phyloP scores from a whole-genome alignment of 2,797 vertebrate genomes.

The Acipenser oxyrinchus region DNA sequence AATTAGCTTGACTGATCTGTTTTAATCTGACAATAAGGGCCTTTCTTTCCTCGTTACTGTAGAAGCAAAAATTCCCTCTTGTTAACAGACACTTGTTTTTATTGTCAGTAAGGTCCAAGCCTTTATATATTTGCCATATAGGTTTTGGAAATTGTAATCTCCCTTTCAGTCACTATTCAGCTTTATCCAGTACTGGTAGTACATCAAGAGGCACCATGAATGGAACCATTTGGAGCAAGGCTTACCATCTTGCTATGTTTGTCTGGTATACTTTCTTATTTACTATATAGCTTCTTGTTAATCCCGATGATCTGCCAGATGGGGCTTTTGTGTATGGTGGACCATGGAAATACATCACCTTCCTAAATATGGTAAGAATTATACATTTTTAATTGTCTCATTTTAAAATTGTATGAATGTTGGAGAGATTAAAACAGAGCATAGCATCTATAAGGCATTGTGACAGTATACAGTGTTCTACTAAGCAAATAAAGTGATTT shows the following conservation, averaged over 20 bases:
- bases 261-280: slow-evolving; percentile 67
- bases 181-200: no score
- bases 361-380: slow-evolving; percentile 80
- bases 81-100: slow-evolving; percentile 13
- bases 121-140: not conserved
- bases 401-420: not conserved
- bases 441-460: no score
- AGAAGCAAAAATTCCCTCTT: slow-evolving; percentile 1
- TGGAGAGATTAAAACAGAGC: no score
- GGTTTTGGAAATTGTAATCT: not conserved
- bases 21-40: slow-evolving; percentile 40
- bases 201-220: slow-evolving; percentile 44
- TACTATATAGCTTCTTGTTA: slow-evolving; percentile 36
- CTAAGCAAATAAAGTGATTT: no score
- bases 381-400: not conserved
- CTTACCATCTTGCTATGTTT: slow-evolving; percentile 61
- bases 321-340: slow-evolving; percentile 68
- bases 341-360: slow-evolving; percentile 82
- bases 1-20: slow-evolving; percentile 29
- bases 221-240: slow-evolving; percentile 21
- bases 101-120: not conserved
- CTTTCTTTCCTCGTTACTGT: slow-evolving; percentile 16
- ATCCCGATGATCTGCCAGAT: slow-evolving; percentile 40
- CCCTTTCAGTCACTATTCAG: not conserved
- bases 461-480: no score